Evolutionary conservation across 2,888 invertebrate genomes (phyloP).

Genomic region (Troides aeacus): DNA sequence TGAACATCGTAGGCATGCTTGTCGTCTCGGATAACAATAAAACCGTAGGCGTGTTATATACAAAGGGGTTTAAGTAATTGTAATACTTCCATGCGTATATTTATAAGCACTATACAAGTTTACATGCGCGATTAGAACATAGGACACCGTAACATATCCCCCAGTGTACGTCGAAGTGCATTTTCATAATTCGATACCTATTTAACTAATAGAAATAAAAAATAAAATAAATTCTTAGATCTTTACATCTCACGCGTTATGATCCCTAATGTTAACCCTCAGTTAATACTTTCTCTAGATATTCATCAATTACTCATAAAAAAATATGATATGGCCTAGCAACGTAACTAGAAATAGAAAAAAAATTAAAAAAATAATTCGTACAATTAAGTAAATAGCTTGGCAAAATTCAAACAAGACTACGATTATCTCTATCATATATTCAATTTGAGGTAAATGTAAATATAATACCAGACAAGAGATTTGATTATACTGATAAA

Average conservation of each 20-base stretch:
- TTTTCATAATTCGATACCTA: constrained; percentile 27
- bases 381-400: constrained; percentile 21
- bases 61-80: constrained; percentile 55
- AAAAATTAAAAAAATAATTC: constrained; percentile 27
- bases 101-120: constrained; percentile 76
- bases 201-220: constrained; percentile 47
- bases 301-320: constrained; percentile 4
- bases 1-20: constrained; percentile 74
- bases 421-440: constrained; percentile 6
- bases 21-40: constrained; percentile 69
- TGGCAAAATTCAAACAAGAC: constrained; percentile 20
- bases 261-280: background rate
- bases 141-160: constrained; percentile 42
- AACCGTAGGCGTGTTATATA: constrained; percentile 67
- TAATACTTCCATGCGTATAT: constrained; percentile 54
- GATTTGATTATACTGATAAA: no score
- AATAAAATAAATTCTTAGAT: constrained; percentile 44
- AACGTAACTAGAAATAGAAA: constrained; percentile 2
- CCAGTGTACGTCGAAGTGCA: constrained; percentile 40
- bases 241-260: constrained; percentile 9
- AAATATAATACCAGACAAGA: background rate
- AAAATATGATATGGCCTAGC: constrained; percentile 8
- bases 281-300: constrained; percentile 2
- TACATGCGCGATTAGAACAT: constrained; percentile 59
- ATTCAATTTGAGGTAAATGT: background rate